A percentile compares a stretch with the other conserved stretches of the same genome.
phyloP scores from a whole-genome alignment of 2,797 vertebrate species.

The Borostomias antarcticus region DNA sequence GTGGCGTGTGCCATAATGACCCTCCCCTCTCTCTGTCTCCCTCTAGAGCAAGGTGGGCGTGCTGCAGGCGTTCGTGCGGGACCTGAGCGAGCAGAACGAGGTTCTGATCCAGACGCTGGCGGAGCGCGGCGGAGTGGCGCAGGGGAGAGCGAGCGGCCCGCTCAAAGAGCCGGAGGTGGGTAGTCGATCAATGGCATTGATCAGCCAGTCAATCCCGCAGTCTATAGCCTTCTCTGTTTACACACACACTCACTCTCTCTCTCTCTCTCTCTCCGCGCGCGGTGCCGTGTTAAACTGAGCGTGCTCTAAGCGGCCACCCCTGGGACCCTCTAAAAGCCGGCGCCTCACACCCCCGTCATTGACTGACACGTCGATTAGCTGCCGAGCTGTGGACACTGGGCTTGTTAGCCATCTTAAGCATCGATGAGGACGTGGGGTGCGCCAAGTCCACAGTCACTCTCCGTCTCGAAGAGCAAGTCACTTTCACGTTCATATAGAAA shows the following conservation, averaged over 20 bases:
- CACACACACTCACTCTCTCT: too few species aligned
- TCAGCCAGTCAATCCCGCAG: slow-evolving; percentile 72
- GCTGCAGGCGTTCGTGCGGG: slow-evolving; percentile 52
- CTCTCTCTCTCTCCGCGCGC: slow-evolving; percentile 47
- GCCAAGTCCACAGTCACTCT: slow-evolving; percentile 36
- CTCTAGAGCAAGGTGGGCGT: slow-evolving; percentile 68
- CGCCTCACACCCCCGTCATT: slow-evolving; percentile 68
- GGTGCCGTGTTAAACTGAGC: slow-evolving; percentile 78
- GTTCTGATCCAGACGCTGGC: slow-evolving; percentile 42
- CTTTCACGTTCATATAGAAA: slow-evolving; percentile 43
- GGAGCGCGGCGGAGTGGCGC: slow-evolving; percentile 33
- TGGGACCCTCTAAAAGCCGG: slow-evolving; percentile 75
- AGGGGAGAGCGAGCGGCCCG: slow-evolving; percentile 68
- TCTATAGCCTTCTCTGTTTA: slow-evolving; percentile 79
- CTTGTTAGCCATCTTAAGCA: slow-evolving; percentile 70
- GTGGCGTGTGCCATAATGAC: slow-evolving; percentile 27
- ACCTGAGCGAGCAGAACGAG: slow-evolving; percentile 49
- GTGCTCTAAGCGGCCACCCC: slow-evolving; percentile 72
- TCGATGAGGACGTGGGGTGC: slow-evolving; percentile 62
- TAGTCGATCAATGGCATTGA: slow-evolving; percentile 80
- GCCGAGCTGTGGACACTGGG: slow-evolving; percentile 72
- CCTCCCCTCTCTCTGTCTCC: slow-evolving; percentile 73
- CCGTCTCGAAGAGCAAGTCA: slow-evolving; percentile 22
- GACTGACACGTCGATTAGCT: slow-evolving; percentile 80
- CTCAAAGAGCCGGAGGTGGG: slow-evolving; percentile 63